Conservation (phyloP, 2,888 invertebrate genomes). For the Hedya salicella region DNA sequence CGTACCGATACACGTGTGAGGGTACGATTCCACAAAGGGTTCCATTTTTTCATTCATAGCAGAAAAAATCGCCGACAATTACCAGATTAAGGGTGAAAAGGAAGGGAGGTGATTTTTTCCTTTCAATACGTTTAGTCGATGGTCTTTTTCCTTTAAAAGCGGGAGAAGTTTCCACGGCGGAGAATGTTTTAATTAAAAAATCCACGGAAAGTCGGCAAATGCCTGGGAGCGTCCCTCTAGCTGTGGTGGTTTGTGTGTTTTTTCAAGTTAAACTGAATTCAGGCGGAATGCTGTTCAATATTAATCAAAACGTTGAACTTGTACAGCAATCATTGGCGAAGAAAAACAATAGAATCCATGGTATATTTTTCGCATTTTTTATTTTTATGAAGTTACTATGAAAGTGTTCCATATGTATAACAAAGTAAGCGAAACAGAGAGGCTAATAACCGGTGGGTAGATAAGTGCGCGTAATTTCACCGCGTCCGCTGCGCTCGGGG, state of each 20-base stretch:
- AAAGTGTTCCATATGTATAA: constrained; percentile 57
- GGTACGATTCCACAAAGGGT: constrained; percentile 75
- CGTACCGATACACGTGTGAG: constrained; percentile 72
- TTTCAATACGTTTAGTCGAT: constrained; percentile 61
- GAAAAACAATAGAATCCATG: constrained; percentile 1
- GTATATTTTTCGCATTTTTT: neutral
- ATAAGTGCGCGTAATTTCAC: constrained; percentile 79
- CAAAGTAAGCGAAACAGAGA: constrained; percentile 64
- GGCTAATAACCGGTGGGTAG: constrained; percentile 66
- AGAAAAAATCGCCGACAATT: constrained; percentile 74
- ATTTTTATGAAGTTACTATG: constrained; percentile 5
- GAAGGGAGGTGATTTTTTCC: constrained; percentile 64
- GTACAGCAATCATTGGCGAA: constrained; percentile 9
- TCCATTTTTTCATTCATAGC: constrained; percentile 67
- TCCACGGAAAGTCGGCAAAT: constrained; percentile 53
- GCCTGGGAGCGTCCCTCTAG: constrained; percentile 49
- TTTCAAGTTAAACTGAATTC: constrained; percentile 54
- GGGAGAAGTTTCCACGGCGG: constrained; percentile 56
- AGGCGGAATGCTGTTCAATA: constrained; percentile 50
- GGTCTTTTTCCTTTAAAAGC: constrained; percentile 59
- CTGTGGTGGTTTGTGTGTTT: constrained; percentile 57
- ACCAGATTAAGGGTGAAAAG: constrained; percentile 77
- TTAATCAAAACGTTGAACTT: constrained; percentile 55
- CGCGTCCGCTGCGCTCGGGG: constrained; percentile 73
- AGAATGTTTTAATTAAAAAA: constrained; percentile 73